Evolutionary conservation across 2,113 vertebrate species (phyloP).

Genomic region (Motacilla alba): DNA sequence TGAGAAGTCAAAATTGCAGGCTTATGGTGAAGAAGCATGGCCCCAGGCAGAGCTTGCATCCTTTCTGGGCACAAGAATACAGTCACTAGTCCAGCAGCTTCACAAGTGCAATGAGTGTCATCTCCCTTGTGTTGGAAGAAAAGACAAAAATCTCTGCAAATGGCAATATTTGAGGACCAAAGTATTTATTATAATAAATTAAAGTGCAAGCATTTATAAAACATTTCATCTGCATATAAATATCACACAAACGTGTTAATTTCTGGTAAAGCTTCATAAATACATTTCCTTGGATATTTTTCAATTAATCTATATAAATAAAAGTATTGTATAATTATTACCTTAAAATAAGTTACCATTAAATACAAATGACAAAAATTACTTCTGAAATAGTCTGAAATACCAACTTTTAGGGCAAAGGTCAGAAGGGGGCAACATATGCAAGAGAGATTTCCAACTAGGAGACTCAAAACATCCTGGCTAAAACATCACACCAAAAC

Average conservation of each 20-base stretch:
- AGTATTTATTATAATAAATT: constrained; percentile 70
- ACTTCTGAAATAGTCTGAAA: not conserved
- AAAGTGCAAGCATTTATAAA: not conserved
- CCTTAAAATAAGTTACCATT: constrained; percentile 71
- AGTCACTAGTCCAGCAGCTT: not conserved
- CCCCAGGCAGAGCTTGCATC: not conserved
- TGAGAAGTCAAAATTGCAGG: not conserved
- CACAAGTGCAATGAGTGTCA: not conserved
- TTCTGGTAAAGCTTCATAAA: constrained; percentile 65
- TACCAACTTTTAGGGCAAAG: not conserved
- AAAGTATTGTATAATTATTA: constrained; percentile 27
- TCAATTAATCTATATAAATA: constrained; percentile 70
- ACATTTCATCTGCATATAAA: constrained; percentile 1
- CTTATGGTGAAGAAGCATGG: not conserved
- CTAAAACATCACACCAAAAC: not conserved
- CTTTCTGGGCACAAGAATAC: not conserved
- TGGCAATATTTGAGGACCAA: not conserved
- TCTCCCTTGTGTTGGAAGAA: not conserved
- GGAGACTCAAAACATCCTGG: not conserved
- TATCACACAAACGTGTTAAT: not conserved
- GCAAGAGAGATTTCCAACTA: not conserved
- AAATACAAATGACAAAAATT: constrained; percentile 54
- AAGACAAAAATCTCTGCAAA: not conserved
- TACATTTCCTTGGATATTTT: constrained; percentile 39
- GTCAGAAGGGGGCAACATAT: constrained; percentile 26